Evolutionary conservation across 2,888 invertebrate genomes (phyloP).

Genomic region (Drosophila anomelani): DNA sequence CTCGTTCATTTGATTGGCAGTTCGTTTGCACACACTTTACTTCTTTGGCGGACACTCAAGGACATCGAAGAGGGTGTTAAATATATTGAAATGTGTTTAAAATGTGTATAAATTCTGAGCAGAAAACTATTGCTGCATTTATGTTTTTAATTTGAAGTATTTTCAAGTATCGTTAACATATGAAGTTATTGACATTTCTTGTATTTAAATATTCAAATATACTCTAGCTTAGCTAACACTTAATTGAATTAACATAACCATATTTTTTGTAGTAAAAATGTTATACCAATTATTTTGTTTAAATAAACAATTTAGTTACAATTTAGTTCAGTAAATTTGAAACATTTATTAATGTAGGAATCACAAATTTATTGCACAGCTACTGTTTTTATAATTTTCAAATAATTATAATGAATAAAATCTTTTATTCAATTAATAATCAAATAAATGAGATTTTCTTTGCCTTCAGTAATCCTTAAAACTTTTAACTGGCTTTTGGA

Average conservation of each 20-base stretch:
- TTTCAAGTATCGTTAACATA: background rate
- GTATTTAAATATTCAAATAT: background rate
- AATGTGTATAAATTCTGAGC: background rate
- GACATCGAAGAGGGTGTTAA: background rate
- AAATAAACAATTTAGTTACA: too few species aligned
- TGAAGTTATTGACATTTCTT: too few species aligned
- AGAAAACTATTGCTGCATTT: too few species aligned
- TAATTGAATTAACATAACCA: background rate
- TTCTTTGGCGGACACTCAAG: constrained; percentile 1
- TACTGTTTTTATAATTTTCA: too few species aligned
- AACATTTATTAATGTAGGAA: too few species aligned
- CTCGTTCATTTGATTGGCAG: constrained; percentile 37
- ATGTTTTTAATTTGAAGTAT: background rate
- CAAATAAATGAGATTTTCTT: background rate
- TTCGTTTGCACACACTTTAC: constrained; percentile 26
- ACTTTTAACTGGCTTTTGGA: background rate
- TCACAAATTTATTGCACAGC: too few species aligned
- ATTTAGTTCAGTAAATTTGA: too few species aligned
- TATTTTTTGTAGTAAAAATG: background rate
- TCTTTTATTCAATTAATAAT: background rate
- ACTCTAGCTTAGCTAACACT: background rate
- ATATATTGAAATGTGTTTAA: background rate
- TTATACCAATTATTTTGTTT: too few species aligned
- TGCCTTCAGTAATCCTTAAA: background rate
- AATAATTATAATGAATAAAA: too few species aligned